Evolutionary conservation across 1,140 invertebrate genomes (phyloP).

Genomic region (Centruroides sculpturatus): DNA sequence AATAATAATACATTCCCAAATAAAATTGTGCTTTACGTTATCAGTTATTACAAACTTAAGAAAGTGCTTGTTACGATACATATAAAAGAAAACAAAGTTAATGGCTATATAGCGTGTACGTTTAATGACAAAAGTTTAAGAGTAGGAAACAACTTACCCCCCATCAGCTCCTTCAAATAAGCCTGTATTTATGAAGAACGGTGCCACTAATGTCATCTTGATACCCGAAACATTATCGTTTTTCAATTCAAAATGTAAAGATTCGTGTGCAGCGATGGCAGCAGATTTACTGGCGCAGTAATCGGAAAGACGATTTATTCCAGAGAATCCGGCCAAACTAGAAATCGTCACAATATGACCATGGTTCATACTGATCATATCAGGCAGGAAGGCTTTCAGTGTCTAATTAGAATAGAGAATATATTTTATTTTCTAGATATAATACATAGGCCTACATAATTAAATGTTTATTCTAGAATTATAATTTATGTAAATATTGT

Average conservation of each 20-base stretch:
- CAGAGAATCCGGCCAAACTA: constrained; percentile 73
- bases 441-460: no score
- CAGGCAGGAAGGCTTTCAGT: constrained; percentile 52
- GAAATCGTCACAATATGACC: constrained; percentile 93
- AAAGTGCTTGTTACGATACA: no score
- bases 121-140: no score
- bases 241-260: constrained; percentile 55
- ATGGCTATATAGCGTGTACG: no score
- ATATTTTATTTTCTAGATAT: no score
- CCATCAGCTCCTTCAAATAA: constrained; percentile 63
- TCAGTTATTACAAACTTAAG: no score
- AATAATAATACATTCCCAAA: no score
- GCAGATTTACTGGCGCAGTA: constrained; percentile 93
- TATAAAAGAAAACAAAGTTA: no score
- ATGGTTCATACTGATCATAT: constrained; percentile 57
- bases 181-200: constrained; percentile 87
- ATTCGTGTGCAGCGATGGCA: constrained; percentile 80
- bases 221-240: constrained; percentile 48
- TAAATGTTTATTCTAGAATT: no score
- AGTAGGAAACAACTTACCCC: background rate
- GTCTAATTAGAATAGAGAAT: background rate
- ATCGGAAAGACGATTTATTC: constrained; percentile 72
- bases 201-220: constrained; percentile 79
- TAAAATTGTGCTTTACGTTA: no score
- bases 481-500: no score